Conservation (phyloP, 2,888 invertebrate species). For the Amphipyra tragopoginis region DNA sequence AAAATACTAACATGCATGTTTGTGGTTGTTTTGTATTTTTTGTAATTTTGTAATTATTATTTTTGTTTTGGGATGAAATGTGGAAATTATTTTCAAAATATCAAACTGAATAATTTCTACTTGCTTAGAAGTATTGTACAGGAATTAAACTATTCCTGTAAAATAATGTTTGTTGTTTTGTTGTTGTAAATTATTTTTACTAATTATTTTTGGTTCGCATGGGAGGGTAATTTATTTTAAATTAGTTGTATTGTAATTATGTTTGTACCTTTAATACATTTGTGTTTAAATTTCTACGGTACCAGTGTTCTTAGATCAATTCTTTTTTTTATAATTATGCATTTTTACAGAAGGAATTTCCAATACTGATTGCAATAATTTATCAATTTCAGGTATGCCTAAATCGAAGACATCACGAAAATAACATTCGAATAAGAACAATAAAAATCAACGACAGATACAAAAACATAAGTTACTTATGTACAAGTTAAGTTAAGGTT, state of each 20-base stretch:
- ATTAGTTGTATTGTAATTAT: conserved; percentile 51
- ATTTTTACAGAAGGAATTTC: neutral
- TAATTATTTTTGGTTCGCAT: conserved; percentile 44
- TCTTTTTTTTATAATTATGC: conserved; percentile 17
- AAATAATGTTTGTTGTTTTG: conserved; percentile 13
- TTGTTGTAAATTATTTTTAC: conserved; percentile 46
- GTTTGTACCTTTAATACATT: conserved; percentile 48
- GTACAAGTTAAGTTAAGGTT: conserved; percentile 78
- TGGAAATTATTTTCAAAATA: conserved; percentile 29
- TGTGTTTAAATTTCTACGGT: conserved; percentile 67
- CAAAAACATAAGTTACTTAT: conserved; percentile 74
- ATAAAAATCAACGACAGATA: conserved; percentile 72
- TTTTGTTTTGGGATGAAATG: conserved; percentile 10
- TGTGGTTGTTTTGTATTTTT: conserved; percentile 26
- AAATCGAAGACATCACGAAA: conserved; percentile 75
- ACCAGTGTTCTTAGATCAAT: conserved; percentile 72
- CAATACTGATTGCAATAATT: conserved; percentile 43
- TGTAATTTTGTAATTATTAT: neutral
- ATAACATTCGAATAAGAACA: conserved; percentile 70
- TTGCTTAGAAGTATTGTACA: neutral
- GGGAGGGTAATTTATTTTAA: conserved; percentile 20
- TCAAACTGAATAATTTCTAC: conserved; percentile 26
- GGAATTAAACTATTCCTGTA: conserved; percentile 3
- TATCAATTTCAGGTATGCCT: conserved; percentile 82
- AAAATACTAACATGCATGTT: conserved; percentile 65